A percentile compares a stretch with the other conserved stretches of the same genome.
Evolutionary conservation across 1,140 invertebrate species (phyloP).

Genomic region (Pachyrhynchus sulphureomaculatus): DNA sequence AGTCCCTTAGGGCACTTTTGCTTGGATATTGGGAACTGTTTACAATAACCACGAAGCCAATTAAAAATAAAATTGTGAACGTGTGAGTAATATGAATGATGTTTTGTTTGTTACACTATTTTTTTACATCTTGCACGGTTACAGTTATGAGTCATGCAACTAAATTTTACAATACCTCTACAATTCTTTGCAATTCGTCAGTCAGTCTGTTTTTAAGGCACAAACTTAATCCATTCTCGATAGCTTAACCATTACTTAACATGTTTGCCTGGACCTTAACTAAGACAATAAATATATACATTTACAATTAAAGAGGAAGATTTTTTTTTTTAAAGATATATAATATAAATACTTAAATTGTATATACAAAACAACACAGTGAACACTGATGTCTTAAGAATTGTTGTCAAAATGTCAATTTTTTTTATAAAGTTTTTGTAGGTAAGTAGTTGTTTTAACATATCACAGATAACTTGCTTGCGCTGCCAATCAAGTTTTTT

Average conservation of each 20-base stretch:
- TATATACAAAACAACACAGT: conserved; percentile 13
- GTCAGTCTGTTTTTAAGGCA: conserved; percentile 20
- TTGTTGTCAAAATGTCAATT: conserved; percentile 5
- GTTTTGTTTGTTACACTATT: no score
- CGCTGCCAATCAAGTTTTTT: not conserved
- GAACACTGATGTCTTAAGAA: not conserved
- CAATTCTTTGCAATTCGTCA: not conserved
- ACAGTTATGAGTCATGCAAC: no score
- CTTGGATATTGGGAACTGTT: no score
- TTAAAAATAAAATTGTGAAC: no score
- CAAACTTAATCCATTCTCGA: conserved; percentile 9
- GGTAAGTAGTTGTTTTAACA: not conserved
- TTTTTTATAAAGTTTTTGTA: not conserved
- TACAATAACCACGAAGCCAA: no score
- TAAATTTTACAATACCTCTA: not conserved
- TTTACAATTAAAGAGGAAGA: conserved; percentile 8
- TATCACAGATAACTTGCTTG: not conserved
- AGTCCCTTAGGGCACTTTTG: no score
- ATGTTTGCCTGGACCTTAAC: conserved; percentile 6
- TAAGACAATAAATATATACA: conserved; percentile 15
- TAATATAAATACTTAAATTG: conserved; percentile 13
- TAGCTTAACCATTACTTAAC: not conserved
- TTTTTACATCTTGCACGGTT: no score
- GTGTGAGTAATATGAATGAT: no score
- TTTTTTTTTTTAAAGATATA: conserved; percentile 2